phyloP scores from a whole-genome alignment of 2,888 invertebrate genomes.

The Scelioninae gen. 1 region DNA sequence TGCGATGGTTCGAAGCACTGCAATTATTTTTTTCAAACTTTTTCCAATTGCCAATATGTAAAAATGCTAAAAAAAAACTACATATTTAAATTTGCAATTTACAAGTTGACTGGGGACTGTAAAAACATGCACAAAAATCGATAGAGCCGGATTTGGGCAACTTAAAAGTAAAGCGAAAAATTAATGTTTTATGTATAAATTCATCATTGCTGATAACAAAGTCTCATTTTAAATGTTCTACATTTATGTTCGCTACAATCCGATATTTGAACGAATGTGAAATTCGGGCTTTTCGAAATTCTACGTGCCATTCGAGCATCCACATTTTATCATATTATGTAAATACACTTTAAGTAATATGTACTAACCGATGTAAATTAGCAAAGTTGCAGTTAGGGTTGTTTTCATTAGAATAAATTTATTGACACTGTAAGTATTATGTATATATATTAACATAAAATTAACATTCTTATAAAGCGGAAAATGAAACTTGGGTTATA shows the following conservation, averaged over 20 bases:
- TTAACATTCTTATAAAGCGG: neutral
- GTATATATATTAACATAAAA: neutral
- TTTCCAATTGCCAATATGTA: neutral
- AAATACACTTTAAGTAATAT: neutral
- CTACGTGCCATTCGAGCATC: neutral
- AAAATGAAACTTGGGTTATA: neutral
- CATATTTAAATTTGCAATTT: slow-evolving; percentile 3
- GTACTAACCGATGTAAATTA: slow-evolving; percentile 1
- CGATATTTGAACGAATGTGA: slow-evolving; percentile 7
- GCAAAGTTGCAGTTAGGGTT: neutral
- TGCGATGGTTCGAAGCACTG: neutral
- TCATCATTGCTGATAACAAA: slow-evolving; percentile 33
- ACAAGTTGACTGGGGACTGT: neutral
- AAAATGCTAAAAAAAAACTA: neutral
- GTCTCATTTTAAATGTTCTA: slow-evolving; percentile 33
- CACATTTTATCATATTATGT: slow-evolving; percentile 7
- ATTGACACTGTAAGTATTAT: no score
- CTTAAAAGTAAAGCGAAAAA: slow-evolving; percentile 45
- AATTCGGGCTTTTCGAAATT: slow-evolving; percentile 9
- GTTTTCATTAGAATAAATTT: neutral
- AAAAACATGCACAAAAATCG: slow-evolving; percentile 11
- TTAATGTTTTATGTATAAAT: slow-evolving; percentile 41
- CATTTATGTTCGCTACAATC: slow-evolving; percentile 26
- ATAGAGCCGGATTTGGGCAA: slow-evolving; percentile 13
- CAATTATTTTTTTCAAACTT: neutral